Conservation (phyloP, 2,797 vertebrate species). For the Cetoscarus ocellatus region DNA sequence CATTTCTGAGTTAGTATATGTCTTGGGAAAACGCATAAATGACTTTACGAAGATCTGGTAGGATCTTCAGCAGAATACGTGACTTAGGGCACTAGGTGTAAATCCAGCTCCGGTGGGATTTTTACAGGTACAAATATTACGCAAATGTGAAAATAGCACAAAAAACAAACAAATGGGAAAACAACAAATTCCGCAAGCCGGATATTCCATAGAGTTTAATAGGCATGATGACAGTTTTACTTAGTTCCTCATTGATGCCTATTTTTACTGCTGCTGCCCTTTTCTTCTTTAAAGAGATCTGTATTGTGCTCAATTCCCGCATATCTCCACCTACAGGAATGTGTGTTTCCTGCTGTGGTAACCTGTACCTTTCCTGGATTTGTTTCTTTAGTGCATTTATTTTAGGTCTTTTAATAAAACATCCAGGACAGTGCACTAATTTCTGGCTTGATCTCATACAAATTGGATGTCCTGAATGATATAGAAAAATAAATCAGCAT, state of each 20-base stretch:
- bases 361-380: constrained; percentile 60
- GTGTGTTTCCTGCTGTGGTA: constrained; percentile 64
- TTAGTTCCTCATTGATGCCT: constrained; percentile 74
- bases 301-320: constrained; percentile 80
- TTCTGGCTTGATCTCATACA: neutral
- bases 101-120: constrained; percentile 12
- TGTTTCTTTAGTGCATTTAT: constrained; percentile 13
- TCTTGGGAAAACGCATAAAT: constrained; percentile 17
- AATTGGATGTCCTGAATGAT: neutral
- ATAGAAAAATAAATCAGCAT: neutral
- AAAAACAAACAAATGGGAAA: constrained; percentile 58
- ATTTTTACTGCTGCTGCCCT: constrained; percentile 74
- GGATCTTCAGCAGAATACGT: constrained; percentile 48
- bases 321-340: constrained; percentile 63
- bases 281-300: constrained; percentile 33
- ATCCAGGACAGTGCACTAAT: neutral
- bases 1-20: constrained; percentile 12
- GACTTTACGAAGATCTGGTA: constrained; percentile 41
- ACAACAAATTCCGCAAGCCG: constrained; percentile 48
- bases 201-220: constrained; percentile 72
- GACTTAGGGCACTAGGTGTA: constrained; percentile 43
- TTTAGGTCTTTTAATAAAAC: neutral
- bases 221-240: constrained; percentile 82
- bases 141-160: constrained; percentile 38
- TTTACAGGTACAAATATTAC: constrained; percentile 49